Conservation (phyloP, 2,113 vertebrate genomes). For the Sitta europaea region DNA sequence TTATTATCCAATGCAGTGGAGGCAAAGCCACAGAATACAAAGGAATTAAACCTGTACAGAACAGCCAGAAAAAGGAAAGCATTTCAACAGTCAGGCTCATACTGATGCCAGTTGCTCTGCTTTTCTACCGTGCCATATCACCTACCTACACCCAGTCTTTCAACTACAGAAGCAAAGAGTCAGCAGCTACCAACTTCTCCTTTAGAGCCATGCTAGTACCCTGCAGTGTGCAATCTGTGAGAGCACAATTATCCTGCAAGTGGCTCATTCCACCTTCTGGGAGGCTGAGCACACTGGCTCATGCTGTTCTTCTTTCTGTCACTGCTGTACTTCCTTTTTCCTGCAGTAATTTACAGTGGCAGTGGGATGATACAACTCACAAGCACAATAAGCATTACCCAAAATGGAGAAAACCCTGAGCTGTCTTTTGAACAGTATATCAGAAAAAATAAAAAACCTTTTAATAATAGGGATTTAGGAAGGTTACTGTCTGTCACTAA, state of each 20-base stretch:
- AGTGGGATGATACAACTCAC: neutral
- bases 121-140: neutral
- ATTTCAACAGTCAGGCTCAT: neutral
- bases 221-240: neutral
- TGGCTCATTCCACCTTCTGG: neutral
- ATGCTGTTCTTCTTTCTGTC: neutral
- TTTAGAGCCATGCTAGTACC: neutral
- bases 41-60: neutral
- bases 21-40: neutral
- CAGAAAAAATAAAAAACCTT: neutral
- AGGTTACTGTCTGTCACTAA: neutral
- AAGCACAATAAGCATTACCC: neutral
- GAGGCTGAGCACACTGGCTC: neutral
- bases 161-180: neutral
- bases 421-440: neutral
- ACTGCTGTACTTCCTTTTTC: neutral
- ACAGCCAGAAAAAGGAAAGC: neutral
- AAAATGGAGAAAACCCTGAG: neutral
- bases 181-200: neutral
- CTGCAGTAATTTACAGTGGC: neutral
- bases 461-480: neutral
- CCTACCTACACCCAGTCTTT: slow-evolving; percentile 11
- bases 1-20: neutral
- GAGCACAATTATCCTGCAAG: neutral
- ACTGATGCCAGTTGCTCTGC: neutral